Base-by-base conservation (phyloP, 2,888 invertebrate genomes). In the Melinaea marsaeus region DNA sequence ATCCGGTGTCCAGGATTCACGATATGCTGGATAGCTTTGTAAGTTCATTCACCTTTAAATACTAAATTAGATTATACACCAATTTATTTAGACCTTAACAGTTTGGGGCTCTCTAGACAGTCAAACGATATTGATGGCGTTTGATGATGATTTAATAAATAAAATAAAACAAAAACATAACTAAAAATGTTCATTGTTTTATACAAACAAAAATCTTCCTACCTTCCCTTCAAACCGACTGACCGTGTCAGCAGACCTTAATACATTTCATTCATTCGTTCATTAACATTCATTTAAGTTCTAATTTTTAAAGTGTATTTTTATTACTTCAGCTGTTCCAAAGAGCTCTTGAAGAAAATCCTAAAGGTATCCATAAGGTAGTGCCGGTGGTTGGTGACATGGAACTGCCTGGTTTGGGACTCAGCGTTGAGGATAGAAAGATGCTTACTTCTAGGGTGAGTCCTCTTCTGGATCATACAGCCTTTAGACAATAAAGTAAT, bases 361-460 rank as follows among this genome's bases (percentile, higher is more conserved):
- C 94, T 0, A 94, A 94, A 71, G 93, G 93, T n/a, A 88, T 92
- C 5, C 92, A 88, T 71, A 91, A 91, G 68, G 79, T 92, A 1
- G 75, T 86, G 0, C 85, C 90, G 0, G 79, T 92, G 1, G 74
- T 90, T 0, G 94, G 94, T 0, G 94, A 94, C 67, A 93, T 94
- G 83, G 86, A 91, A 56, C 72, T 91, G n/a, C 92, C 93, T 0
- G 92, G 91, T 0, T 79, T 94, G 2, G 94, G 94, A 0, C 85
- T 94, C 35, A 92, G 89, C 9, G 81, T 90, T 0, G 86, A 88
- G 22, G 94, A 94, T 64, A 84, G 91, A 62, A 86, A 88, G 64
- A 84, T 81, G 2, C 81, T 94, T 1, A 72, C 76, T 0, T 80
- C 77, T 61, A 87, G 75, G 76, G 90, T 91, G 70, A 68, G 70